Evolutionary conservation across 2,888 invertebrate species (phyloP), one percentile per base, ranked within the genome.

Genomic region (Gonocerus acuteangulatus): DNA sequence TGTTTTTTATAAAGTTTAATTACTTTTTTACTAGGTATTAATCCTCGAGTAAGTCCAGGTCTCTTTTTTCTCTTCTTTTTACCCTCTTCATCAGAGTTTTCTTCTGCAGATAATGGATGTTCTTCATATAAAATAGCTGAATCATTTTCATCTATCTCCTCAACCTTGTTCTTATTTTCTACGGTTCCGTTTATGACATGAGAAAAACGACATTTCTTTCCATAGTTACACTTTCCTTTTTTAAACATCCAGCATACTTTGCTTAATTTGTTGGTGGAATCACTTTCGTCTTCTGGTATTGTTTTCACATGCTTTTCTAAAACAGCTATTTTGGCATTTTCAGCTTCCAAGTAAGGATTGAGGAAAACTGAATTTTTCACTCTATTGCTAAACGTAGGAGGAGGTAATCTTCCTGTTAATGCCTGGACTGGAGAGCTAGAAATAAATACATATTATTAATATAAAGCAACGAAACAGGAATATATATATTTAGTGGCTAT

Each of bases 211-310:
- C 95, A 95, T 70, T 89, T 91, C 71, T 90, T 89, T 0, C 94
- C 94, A 75, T 92, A 93, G 54, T 90, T 80, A 73, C 95, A 95
- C 27, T 86, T 81, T 1, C 94, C 93, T 73, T 91, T 92, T 36
- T 90, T 80, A 73, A 92, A 91, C 75, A 91, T 94, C 89, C 91
- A 94, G 74, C 95, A 95, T 64, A 94, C 87, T 73, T 87, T 89
- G 70, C 86, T 88, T 0, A 90, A 91, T 72, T 91, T 91, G 69
- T 89, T 88, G 75, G 84, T 83, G 69, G 83, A 82, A n/a, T 84
- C 82, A 71, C 84, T 83, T 67, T 83, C 83, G 73, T 83, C 83
- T 66, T 76, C 76, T 11, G 79, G 80, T 70, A 87, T 91, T 90
- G 95, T 90, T 80, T 92, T 92, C 0, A 94, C 93, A 73, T 94